Evolutionary conservation across 2,113 vertebrate genomes (phyloP).

Genomic region (Rhabdornis inornatus): DNA sequence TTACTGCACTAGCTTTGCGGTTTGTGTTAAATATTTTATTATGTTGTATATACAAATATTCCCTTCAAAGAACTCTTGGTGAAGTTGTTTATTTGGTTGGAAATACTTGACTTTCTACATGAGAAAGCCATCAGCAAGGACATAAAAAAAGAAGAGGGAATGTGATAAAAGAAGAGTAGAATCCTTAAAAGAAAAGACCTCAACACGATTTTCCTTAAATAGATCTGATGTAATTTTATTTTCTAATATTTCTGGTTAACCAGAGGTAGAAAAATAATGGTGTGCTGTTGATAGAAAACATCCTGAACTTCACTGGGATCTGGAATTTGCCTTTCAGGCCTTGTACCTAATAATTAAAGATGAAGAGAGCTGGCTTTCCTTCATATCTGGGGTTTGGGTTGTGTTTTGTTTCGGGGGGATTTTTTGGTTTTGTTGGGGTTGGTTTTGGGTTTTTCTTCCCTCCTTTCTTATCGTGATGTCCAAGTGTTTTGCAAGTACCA

Average conservation of each 20-base stretch:
- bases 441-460: rapidly evolving
- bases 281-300: not conserved
- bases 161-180: not conserved
- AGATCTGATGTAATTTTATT: not conserved
- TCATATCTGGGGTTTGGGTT: not conserved
- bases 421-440: not conserved
- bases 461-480: not conserved
- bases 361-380: not conserved
- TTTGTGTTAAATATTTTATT: not conserved
- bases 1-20: not conserved
- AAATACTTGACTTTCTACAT: not conserved
- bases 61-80: not conserved
- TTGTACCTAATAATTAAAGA: not conserved
- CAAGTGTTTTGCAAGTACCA: not conserved
- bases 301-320: not conserved
- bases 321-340: not conserved
- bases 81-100: not conserved
- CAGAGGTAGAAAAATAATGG: not conserved
- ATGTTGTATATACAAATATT: no score
- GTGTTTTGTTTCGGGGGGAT: not conserved
- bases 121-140: not conserved
- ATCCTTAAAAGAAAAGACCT: not conserved
- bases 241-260: not conserved
- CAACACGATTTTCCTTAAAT: not conserved
- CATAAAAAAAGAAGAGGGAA: not conserved